Evolutionary conservation across 1,140 invertebrate genomes (phyloP), one percentile per base, ranked within the genome.

Genomic region (Leptopilina boulardi): DNA sequence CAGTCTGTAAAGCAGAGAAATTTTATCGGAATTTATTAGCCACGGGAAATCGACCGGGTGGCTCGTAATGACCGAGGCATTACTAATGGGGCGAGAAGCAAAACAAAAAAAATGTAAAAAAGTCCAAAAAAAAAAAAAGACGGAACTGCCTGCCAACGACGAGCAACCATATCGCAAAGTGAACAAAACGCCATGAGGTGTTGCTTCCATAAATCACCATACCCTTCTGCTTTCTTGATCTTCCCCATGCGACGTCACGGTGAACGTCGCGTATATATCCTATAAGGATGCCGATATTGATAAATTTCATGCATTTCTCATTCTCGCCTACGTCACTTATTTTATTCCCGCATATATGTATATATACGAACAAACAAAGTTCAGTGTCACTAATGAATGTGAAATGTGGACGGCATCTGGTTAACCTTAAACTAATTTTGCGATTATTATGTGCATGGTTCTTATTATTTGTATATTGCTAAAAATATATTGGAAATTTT

Each of bases 11-110:
- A 66, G 77, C 75, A 76, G 83, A 80, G 82, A 83, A 87, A 87
- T 87, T 87, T 87, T 83, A 87, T 87, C 82, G 84, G 80, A 83
- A 87, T 88, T 88, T 87, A 89, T 89, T 85, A 87, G 81, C 83
- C 83, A 77, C 83, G 86, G 83, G 81, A 88, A 89, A 89, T 88
- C 84, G 85, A 85, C 83, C 84, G 76, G 82, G 77, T 70, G 77
- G 77, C 75, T 84, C 86, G 83, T 89, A 89, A 89, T 89, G 84
- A 87, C 84, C 87, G 83, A 81, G 83, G 83, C 83, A 87, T 88
- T 86, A 86, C 87, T 85, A 87, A 87, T 87, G 83, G 85, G 83
- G 71, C 72, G 76, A 51, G 74, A 38, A 71, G 79, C 75, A 84
- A 15, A 30, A 38, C 5, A 38, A 38, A 38, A 38, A 38, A 9